phyloP scores from a whole-genome alignment of 2,113 vertebrate genomes.

The Percina caprodes region DNA sequence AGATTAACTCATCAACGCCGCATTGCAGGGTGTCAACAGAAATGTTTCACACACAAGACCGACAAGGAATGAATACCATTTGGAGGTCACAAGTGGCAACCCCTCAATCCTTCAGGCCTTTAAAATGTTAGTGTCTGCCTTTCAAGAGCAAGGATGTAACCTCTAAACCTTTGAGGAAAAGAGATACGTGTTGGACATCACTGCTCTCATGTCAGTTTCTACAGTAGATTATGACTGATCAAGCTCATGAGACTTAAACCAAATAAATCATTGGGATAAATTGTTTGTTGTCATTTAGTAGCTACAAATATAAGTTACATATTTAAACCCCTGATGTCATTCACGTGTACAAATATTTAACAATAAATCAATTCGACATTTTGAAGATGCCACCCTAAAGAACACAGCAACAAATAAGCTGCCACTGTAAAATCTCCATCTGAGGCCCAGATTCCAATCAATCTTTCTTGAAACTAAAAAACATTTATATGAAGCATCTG shows the following conservation, averaged over 20 bases:
- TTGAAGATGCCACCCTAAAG: slow-evolving; percentile 18
- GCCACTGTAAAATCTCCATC: slow-evolving; percentile 10
- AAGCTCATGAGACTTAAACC: slow-evolving; percentile 25
- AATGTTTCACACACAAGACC: slow-evolving; percentile 86
- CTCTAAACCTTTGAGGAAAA: slow-evolving; percentile 77
- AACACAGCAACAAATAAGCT: slow-evolving; percentile 10
- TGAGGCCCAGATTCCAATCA: neutral
- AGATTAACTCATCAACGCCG: slow-evolving; percentile 88
- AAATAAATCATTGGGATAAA: slow-evolving; percentile 44
- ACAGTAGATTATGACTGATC: slow-evolving; percentile 53
- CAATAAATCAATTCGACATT: slow-evolving; percentile 33
- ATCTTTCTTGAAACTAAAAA: slow-evolving; percentile 1
- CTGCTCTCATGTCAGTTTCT: slow-evolving; percentile 52
- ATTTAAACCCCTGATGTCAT: slow-evolving; percentile 39
- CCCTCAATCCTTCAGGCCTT: slow-evolving; percentile 78
- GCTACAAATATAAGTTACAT: slow-evolving; percentile 49
- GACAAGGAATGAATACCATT: slow-evolving; percentile 87
- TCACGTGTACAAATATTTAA: slow-evolving; percentile 26
- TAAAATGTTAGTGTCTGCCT: slow-evolving; percentile 86
- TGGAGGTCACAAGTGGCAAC: slow-evolving; percentile 84
- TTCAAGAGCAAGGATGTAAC: slow-evolving; percentile 83
- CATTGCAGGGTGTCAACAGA: slow-evolving; percentile 89
- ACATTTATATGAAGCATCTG: neutral
- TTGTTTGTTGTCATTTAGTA: slow-evolving; percentile 42
- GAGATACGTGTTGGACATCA: slow-evolving; percentile 60